Percentiles rank a stretch among this genome's conserved stretches.
Conservation (phyloP, 2,113 vertebrate species). For the Dendropsophus ebraccatus region DNA sequence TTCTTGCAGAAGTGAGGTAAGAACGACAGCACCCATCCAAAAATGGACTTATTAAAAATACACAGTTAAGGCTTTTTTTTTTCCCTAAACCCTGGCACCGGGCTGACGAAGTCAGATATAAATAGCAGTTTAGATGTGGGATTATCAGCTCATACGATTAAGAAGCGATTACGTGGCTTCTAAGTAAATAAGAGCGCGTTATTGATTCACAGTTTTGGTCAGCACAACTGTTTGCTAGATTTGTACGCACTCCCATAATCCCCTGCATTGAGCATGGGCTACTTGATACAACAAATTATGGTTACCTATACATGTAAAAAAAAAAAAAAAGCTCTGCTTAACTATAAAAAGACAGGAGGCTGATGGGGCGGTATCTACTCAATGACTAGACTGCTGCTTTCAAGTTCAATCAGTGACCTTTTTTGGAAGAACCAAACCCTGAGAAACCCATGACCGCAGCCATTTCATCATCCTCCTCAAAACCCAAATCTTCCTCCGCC, state of each 20-base stretch:
- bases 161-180: not conserved
- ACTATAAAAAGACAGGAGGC: slow-evolving; percentile 34
- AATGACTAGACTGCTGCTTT: slow-evolving; percentile 9
- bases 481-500: slow-evolving; percentile 89
- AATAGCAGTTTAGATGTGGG: not conserved
- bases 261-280: not conserved
- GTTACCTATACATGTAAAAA: too few species aligned
- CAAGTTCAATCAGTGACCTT: slow-evolving; percentile 81
- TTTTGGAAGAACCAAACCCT: slow-evolving; percentile 93
- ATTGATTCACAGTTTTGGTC: slow-evolving; percentile 48
- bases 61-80: not conserved
- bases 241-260: not conserved
- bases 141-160: slow-evolving; percentile 4
- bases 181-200: not conserved
- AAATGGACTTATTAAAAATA: not conserved
- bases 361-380: not conserved
- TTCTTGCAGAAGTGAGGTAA: not conserved
- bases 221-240: not conserved
- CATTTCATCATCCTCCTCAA: slow-evolving; percentile 97
- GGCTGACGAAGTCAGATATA: not conserved
- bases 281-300: not conserved
- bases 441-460: slow-evolving; percentile 98
- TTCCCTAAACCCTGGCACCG: not conserved
- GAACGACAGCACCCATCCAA: slow-evolving; percentile 8
- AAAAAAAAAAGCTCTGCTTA: slow-evolving; percentile 41